Conservation (phyloP, 2,888 invertebrate species). For the Cerastoderma edule region DNA sequence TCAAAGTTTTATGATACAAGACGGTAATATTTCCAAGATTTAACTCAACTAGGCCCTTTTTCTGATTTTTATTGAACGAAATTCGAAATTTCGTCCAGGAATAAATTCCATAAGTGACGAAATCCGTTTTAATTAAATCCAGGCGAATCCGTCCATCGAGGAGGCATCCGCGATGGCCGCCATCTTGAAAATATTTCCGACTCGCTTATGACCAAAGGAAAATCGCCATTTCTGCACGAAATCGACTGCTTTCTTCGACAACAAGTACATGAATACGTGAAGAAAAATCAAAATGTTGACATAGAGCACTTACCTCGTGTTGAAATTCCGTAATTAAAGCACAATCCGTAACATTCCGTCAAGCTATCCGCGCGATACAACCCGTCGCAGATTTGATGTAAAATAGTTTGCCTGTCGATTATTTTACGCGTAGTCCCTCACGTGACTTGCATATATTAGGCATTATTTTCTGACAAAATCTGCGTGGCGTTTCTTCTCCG, state of each 20-base stretch:
- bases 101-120: conserved; percentile 7
- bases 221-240: conserved; percentile 26
- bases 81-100: conserved; percentile 20
- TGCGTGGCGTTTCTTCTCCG: too few species aligned
- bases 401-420: conserved; percentile 55
- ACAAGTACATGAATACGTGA: background rate
- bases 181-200: conserved; percentile 49
- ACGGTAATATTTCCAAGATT: background rate
- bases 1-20: background rate
- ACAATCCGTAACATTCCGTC: conserved; percentile 32
- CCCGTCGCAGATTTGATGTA: conserved; percentile 44
- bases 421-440: conserved; percentile 42
- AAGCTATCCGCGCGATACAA: conserved; percentile 31
- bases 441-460: conserved; percentile 55
- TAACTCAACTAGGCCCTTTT: background rate
- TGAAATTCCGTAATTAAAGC: conserved; percentile 17
- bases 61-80: conserved; percentile 52
- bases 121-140: conserved; percentile 52
- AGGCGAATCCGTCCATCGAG: conserved; percentile 44
- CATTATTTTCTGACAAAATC: too few species aligned
- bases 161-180: conserved; percentile 44
- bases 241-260: background rate
- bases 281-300: background rate
- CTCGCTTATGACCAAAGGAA: conserved; percentile 23
- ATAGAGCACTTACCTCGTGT: conserved; percentile 9